Base-by-base conservation (phyloP, 2,113 vertebrate genomes). In the Channa maculata region DNA sequence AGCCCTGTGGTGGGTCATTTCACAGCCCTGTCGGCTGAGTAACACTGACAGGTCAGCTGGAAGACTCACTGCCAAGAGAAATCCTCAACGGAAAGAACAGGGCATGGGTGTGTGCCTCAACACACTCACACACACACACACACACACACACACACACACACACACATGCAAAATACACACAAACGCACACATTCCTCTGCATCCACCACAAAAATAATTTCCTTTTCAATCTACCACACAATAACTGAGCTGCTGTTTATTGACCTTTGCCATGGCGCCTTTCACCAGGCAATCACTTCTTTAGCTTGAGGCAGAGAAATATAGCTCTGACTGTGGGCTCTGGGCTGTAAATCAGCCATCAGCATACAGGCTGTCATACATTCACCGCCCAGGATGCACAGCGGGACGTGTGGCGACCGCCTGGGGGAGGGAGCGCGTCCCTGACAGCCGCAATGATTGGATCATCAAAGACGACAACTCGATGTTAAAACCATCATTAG, bases 41-140 rank as follows among this genome's bases (percentile, higher is more conserved):
- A 82, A 74, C 83, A 58, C 70, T 67, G 85, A 90, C 87, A 80
- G 88, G 88, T 91, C 92, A 91, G 81, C 84, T 88, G 74, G 83
- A 88, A 83, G 89, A 86, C 79, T 71, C 49, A 6, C 79, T 77
- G 87, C 85, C 77, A 85, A 80, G 72, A 92, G 71, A 86, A 75
- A 76, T 75, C 72, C 70, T 69, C 10, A 10, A 55, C 61, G 3
- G 63, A 71, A 78, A 75, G 63, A 73, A 13, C 36, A 15, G 41
- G 48, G 39, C 70, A 54, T 41, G 2, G 11, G 55, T 46, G 45
- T 51, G 48, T 33, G 11, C 14, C 46, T 70, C 51, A 43, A 41
- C 67, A 72, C 75, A 51, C 69, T 44, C 50, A 5, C 63, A 1
- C 50, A 52, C 79, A 65, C 64, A 39, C 50, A 68, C 65, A 43